Percentiles rank a stretch among this genome's conserved stretches.
phyloP scores from a whole-genome alignment of 2,888 invertebrate genomes.

The Mantis religiosa region DNA sequence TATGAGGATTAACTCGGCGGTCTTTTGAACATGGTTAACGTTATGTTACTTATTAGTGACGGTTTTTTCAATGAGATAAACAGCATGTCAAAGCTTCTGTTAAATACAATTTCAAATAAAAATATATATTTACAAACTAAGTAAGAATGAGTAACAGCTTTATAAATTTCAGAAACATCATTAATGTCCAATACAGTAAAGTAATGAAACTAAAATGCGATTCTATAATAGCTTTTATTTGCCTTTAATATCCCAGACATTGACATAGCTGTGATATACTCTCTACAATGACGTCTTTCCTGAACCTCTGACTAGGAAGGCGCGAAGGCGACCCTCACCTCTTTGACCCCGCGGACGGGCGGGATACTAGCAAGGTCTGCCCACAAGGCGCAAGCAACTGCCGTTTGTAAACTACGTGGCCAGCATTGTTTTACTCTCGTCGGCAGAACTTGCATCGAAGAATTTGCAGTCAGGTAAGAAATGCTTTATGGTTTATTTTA shows the following conservation, averaged over 20 bases:
- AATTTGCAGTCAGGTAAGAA: background rate
- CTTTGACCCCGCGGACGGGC: background rate
- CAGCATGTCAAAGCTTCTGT: too few species aligned
- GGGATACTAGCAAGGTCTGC: background rate
- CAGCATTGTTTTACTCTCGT: background rate
- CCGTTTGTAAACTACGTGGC: background rate
- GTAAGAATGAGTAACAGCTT: too few species aligned
- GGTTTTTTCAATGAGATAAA: too few species aligned
- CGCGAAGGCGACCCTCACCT: background rate
- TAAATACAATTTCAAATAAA: too few species aligned
- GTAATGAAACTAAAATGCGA: too few species aligned
- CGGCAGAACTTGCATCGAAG: background rate
- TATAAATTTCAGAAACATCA: too few species aligned
- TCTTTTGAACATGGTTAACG: background rate
- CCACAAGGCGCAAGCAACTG: background rate
- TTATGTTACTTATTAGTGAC: too few species aligned
- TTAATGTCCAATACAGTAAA: too few species aligned
- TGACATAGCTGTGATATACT: constrained; percentile 18
- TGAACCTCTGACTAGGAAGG: background rate
- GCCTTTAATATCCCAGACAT: background rate
- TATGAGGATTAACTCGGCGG: background rate
- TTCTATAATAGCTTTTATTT: too few species aligned
- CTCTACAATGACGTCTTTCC: background rate
- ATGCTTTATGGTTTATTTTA: too few species aligned
- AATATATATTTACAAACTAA: too few species aligned